Base-by-base conservation (phyloP, 1,140 invertebrate species). In the Elysia chlorotica region DNA sequence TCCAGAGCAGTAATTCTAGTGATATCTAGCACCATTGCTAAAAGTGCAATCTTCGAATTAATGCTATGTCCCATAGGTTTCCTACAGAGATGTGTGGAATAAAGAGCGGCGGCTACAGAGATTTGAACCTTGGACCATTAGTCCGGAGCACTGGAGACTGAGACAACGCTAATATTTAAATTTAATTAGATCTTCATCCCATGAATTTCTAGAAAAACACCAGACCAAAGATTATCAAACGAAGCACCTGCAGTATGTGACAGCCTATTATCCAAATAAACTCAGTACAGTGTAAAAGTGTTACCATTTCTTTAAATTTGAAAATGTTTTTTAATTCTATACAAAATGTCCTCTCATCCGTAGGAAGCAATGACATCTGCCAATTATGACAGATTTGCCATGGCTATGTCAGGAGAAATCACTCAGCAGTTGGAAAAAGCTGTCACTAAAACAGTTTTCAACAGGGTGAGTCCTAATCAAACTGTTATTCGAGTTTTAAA, bases 391-490 rank as follows among this genome's bases (percentile, higher is more conserved):
- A 90, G 90, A 3, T 90, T 98, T 36, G 92, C 97, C 6, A 91
- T 91, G 75, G 91, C 93, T 75, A 87, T 97, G 0, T 93, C 94
- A 0, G 88, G 90, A 21, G 96, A 98, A 89, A 92, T 96, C 1
- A 93, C 94, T 2, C 87, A 90, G 28, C 91, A 95, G 78, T 89
- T 98, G 76, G 96, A 98, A 83, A 93, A 94, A 88, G 92, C 93
- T 25, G 91, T 97, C 33, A 88, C 94, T 57, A 96, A 97, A 84
- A 93, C 92, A n/a, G 90, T 90, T 14, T 97, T 96, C 84, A 97
- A 96, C 77, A 83, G 88, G 74, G 86, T 87, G 76, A 74, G 83
- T 77, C 88, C 87, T 90, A 88, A 57, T n/a, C n/a, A n/a, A n/a
- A n/a, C n/a, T n/a, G n/a, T n/a, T n/a, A n/a, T n/a, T n/a, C n/a